Conservation (phyloP, 2,888 invertebrate genomes). For the Hofmannophila pseudospretella region DNA sequence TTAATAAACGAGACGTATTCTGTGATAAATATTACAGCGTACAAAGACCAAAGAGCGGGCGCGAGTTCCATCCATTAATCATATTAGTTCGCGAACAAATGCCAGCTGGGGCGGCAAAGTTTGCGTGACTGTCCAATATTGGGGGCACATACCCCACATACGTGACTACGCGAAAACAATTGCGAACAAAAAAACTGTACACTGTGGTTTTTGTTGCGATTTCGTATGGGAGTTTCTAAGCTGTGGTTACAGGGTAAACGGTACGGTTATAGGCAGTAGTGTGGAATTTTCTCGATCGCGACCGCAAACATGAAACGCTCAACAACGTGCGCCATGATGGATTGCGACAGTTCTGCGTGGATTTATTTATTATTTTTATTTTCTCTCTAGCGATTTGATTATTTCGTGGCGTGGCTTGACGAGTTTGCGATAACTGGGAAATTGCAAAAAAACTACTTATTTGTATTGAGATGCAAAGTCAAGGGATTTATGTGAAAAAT, state of each 20-base stretch:
- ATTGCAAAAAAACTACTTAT: constrained; percentile 1
- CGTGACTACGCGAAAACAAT: constrained; percentile 19
- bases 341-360: constrained; percentile 33
- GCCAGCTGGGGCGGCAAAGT: constrained; percentile 40
- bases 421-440: neutral
- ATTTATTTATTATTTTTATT: constrained; percentile 32
- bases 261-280: constrained; percentile 13
- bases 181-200: neutral
- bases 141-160: constrained; percentile 25
- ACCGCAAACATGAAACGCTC: constrained; percentile 28
- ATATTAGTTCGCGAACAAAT: constrained; percentile 52
- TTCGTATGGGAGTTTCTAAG: neutral
- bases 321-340: constrained; percentile 31
- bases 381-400: constrained; percentile 9
- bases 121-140: constrained; percentile 37
- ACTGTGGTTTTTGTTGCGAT: constrained; percentile 1
- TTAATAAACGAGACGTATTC: constrained; percentile 24
- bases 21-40: constrained; percentile 34
- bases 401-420: constrained; percentile 1
- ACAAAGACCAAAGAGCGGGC: constrained; percentile 43
- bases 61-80: constrained; percentile 52
- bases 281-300: constrained; percentile 26
- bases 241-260: constrained; percentile 16
- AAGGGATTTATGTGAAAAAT: no score
- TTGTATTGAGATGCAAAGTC: no score